Evolutionary conservation across 2,888 invertebrate species (phyloP).

Genomic region (Epirrhoe alternata): DNA sequence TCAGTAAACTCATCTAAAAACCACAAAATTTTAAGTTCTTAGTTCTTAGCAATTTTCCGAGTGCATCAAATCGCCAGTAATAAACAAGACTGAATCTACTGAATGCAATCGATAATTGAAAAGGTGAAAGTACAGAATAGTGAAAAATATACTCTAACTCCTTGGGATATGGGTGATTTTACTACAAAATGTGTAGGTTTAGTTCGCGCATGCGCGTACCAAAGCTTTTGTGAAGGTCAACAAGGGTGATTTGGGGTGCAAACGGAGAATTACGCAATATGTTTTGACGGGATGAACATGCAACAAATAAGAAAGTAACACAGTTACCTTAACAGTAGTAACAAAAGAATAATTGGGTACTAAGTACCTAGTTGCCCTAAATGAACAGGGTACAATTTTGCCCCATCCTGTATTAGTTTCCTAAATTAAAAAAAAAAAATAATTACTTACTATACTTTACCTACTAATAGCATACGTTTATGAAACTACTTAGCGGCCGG

Average conservation of each 20-base stretch:
- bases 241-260: too few relatives aligned
- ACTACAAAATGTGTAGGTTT: neutral
- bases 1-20: neutral
- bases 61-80: neutral
- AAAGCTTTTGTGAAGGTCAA: neutral
- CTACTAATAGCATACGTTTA: too few relatives aligned
- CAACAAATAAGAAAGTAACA: too few relatives aligned
- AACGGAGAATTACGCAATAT: neutral
- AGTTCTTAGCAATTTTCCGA: neutral
- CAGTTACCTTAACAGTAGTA: too few relatives aligned
- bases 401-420: too few relatives aligned
- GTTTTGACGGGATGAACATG: neutral
- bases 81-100: neutral
- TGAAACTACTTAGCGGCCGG: too few relatives aligned
- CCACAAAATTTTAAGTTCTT: neutral
- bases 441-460: too few relatives aligned
- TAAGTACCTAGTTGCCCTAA: too few relatives aligned
- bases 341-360: too few relatives aligned
- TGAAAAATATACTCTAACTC: neutral
- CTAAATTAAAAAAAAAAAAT: too few relatives aligned
- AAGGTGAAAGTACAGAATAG: neutral
- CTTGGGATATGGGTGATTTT: slow-evolving; percentile 14
- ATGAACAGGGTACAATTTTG: too few relatives aligned
- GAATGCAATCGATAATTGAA: slow-evolving; percentile 11
- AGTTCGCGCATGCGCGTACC: slow-evolving; percentile 12